Evolutionary conservation across 2,113 vertebrate species (phyloP).

Genomic region (Tonatia bakeri): DNA sequence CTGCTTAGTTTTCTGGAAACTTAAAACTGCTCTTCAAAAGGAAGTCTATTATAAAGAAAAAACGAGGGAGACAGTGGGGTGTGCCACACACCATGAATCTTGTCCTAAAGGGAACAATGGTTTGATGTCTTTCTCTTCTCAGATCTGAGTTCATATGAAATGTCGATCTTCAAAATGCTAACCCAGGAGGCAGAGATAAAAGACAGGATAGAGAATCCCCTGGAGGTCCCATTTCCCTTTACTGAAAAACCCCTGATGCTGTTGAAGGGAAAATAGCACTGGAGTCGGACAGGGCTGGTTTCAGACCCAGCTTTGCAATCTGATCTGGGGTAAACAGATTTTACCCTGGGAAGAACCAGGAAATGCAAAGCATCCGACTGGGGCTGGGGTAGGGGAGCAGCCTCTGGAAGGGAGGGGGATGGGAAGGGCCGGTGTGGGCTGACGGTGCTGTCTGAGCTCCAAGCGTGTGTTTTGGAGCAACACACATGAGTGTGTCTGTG

Average conservation of each 20-base stretch:
- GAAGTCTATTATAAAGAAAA: neutral
- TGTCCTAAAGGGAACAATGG: neutral
- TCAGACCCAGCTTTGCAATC: neutral
- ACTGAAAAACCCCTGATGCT: fast-evolving
- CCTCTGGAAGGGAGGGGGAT: fast-evolving
- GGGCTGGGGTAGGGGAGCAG: neutral
- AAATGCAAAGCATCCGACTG: neutral
- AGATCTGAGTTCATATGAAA: neutral
- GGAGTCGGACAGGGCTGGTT: neutral
- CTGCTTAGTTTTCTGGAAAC: neutral
- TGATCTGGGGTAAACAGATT: neutral
- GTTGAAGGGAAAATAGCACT: neutral
- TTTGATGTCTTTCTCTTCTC: neutral
- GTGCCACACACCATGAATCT: neutral
- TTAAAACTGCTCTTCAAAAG: neutral
- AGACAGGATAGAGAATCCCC: neutral
- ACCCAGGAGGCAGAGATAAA: neutral
- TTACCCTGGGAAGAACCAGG: neutral
- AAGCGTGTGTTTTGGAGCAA: no score
- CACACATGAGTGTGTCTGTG: neutral
- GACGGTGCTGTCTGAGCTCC: neutral
- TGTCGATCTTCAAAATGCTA: neutral
- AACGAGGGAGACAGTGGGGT: neutral
- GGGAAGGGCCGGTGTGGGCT: no score
- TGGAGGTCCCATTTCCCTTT: neutral